Evolutionary conservation across 2,888 invertebrate genomes (phyloP).

Genomic region (Zhuqinia jingwanae): DNA sequence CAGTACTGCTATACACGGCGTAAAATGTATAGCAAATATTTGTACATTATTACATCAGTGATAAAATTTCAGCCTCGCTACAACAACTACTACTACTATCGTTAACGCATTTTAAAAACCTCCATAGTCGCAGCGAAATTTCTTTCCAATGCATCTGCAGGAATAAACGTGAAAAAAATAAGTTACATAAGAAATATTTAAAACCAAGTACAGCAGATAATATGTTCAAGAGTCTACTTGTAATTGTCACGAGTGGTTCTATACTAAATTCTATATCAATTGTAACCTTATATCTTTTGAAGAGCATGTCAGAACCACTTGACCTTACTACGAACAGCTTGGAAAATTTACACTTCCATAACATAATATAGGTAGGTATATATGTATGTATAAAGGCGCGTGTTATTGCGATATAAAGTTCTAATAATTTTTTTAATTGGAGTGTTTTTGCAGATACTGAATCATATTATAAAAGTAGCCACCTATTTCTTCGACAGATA

Average conservation of each 20-base stretch:
- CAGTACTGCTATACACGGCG: too few species aligned
- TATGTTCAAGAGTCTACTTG: neutral
- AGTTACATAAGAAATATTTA: neutral
- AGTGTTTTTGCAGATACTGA: neutral
- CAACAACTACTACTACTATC: neutral
- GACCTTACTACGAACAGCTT: neutral
- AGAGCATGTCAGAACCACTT: conserved; percentile 2
- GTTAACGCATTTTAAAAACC: conserved; percentile 21
- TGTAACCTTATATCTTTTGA: neutral
- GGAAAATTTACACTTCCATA: too few species aligned
- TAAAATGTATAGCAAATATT: too few species aligned
- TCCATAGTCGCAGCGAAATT: conserved; percentile 77
- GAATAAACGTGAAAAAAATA: neutral
- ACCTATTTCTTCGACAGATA: conserved; percentile 77
- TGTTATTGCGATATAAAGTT: too few species aligned
- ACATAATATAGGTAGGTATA: too few species aligned
- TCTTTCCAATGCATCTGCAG: conserved; percentile 75
- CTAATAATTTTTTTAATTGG: too few species aligned
- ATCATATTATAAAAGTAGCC: neutral
- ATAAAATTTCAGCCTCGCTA: neutral
- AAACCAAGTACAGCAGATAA: too few species aligned
- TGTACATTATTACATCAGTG: neutral
- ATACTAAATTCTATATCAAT: neutral
- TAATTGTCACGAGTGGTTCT: too few species aligned
- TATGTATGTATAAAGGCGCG: neutral